A percentile compares a stretch with the other conserved stretches of the same genome.
These are phyloP conservation scores for Cantharis rustica DNA, from an alignment of 2,888 invertebrate species.

Conservation along the genomic window DNA sequence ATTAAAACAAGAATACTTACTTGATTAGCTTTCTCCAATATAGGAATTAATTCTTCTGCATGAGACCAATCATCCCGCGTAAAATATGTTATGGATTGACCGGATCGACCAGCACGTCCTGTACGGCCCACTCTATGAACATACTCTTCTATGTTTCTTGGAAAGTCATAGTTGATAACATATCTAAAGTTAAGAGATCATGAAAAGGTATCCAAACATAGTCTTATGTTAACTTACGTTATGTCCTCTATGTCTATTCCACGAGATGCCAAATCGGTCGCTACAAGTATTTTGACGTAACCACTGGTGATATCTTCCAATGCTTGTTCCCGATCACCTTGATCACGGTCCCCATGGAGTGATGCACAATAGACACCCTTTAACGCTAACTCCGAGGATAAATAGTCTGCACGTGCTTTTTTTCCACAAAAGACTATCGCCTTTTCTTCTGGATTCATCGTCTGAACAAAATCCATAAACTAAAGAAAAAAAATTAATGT, in stretches of 20 bases:
- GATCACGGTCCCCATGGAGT: slow-evolving; percentile 87
- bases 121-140: slow-evolving; percentile 96
- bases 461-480: slow-evolving; percentile 70
- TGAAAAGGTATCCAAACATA: background rate
- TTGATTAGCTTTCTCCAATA: slow-evolving; percentile 85
- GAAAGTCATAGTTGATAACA: slow-evolving; percentile 93
- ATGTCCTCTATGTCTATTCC: slow-evolving; percentile 91
- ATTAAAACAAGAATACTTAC: slow-evolving; percentile 41
- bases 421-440: slow-evolving; percentile 89
- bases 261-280: slow-evolving; percentile 94
- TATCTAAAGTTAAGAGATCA: slow-evolving; percentile 58
- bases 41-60: slow-evolving; percentile 80
- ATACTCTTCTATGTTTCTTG: slow-evolving; percentile 93
- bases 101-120: slow-evolving; percentile 86
- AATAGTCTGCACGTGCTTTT: slow-evolving; percentile 81
- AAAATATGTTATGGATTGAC: slow-evolving; percentile 82
- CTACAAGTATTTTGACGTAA: slow-evolving; percentile 80
- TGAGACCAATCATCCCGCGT: slow-evolving; percentile 82
- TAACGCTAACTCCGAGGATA: slow-evolving; percentile 78
- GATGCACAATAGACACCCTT: slow-evolving; percentile 73
- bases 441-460: slow-evolving; percentile 78
- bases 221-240: slow-evolving; percentile 59
- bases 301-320: slow-evolving; percentile 83
- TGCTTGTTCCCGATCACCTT: slow-evolving; percentile 77
- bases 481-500: slow-evolving; percentile 39